Evolutionary conservation across 2,113 vertebrate genomes (phyloP).

Genomic region (Maccullochella peelii): DNA sequence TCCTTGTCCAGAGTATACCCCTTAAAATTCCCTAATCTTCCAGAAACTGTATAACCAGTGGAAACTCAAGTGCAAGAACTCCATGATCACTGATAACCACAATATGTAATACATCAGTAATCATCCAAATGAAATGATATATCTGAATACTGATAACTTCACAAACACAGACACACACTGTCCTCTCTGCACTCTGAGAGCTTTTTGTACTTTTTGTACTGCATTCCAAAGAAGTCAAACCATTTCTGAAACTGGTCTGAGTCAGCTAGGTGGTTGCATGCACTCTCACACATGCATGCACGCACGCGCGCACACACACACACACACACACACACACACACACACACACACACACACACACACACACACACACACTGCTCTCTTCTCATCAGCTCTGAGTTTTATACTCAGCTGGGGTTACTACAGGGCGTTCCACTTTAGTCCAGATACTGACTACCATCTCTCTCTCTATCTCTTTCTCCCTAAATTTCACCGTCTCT

Average conservation of each 20-base stretch:
- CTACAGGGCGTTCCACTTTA: slow-evolving; percentile 68
- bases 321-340: slow-evolving; percentile 7
- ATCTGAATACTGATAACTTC: not conserved
- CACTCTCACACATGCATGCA: not conserved
- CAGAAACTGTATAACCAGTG: not conserved
- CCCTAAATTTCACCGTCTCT: not conserved
- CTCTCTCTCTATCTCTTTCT: not conserved
- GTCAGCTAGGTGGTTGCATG: slow-evolving; percentile 31
- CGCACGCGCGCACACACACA: slow-evolving; percentile 7
- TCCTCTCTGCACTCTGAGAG: not conserved
- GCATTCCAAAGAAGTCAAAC: slow-evolving; percentile 58
- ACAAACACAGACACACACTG: not conserved
- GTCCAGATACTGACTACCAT: slow-evolving; percentile 32
- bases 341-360: not conserved
- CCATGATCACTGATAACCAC: not conserved
- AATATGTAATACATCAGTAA: not conserved
- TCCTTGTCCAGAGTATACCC: not conserved
- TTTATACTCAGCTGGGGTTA: slow-evolving; percentile 62
- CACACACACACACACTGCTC: slow-evolving; percentile 5
- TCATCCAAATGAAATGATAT: not conserved
- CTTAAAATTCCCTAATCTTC: not conserved
- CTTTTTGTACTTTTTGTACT: slow-evolving; percentile 45
- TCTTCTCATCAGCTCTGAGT: not conserved
- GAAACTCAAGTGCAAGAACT: not conserved
- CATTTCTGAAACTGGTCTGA: slow-evolving; percentile 47